Evolutionary conservation across 2,888 invertebrate genomes (phyloP), one percentile per base, ranked within the genome.

Genomic region (Ptychoptera contaminata): DNA sequence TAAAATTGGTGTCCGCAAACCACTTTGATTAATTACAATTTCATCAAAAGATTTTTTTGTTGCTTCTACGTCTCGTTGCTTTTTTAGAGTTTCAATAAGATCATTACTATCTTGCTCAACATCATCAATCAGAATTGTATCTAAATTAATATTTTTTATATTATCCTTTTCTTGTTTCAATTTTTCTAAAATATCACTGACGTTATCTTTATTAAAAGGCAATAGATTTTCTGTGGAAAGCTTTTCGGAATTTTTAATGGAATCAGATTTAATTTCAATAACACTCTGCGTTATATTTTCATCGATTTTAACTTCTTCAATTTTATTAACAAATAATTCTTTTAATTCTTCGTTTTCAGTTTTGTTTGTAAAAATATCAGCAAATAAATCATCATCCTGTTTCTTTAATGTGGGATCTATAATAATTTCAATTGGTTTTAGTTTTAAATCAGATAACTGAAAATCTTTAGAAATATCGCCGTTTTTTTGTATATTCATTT

Each of bases 331-430:
- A 40, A n/a, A n/a, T n/a, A n/a, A 23, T 29, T 46, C 41, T 5
- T 37, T 9, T n/a, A 32, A 15, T 11, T 16, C 32, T 38, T 53
- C 43, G 8, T 40, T 34, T 14, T 37, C 9, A 23, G 34, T 31
- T 9, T 40, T 43, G 2, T 36, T 40, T 44, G 49, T 52, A 59
- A 82, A 83, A 47, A 83, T 61, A 64, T 83, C 83, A n/a, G 77
- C 76, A 66, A 84, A 84, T 46, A 84, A 68, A 61, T 82, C 81
- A 55, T 82, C 74, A 9, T 66, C 61, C 2, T 56, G 55, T 15
- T 55, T 53, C 51, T 62, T 56, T 14, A 62, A 60, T 44, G 69
- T 23, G 36, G 72, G 55, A 56, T 76, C 63, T 23, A 75, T 62
- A 47, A 64, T 53, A 46, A 72, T 62, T 55, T 70, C 65, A 12